Evolutionary conservation across 2,888 invertebrate species (phyloP).

Genomic region (Lasius platythorax): DNA sequence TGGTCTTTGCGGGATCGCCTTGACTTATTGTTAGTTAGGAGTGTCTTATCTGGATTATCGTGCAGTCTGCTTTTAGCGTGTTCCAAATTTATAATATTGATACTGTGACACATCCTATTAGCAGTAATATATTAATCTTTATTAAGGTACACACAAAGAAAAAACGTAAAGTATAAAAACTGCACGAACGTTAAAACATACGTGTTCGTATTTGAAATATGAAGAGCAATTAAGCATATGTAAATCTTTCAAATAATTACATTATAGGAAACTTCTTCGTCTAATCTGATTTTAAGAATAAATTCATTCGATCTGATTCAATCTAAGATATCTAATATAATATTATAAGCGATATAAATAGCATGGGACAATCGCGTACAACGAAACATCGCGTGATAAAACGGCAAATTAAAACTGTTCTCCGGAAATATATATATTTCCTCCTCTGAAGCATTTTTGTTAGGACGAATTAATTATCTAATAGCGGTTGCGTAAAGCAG

Average conservation of each 20-base stretch:
- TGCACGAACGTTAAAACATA: not conserved
- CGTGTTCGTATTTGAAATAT: not conserved
- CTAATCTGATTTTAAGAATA: not conserved
- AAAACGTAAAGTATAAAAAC: not conserved
- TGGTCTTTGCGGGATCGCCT: constrained; percentile 3
- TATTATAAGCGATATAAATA: not conserved
- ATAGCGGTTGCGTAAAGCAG: constrained; percentile 15
- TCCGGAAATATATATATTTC: not conserved
- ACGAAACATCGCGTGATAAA: not conserved
- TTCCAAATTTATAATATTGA: constrained; percentile 7
- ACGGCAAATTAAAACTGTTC: not conserved
- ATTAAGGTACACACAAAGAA: constrained; percentile 4
- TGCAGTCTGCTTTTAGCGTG: not conserved
- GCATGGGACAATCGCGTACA: not conserved
- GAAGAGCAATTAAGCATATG: not conserved
- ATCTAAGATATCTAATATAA: not conserved
- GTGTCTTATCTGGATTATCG: constrained; percentile 19
- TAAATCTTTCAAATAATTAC: not conserved
- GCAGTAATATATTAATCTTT: not conserved
- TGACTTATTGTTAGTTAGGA: not conserved
- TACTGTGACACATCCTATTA: not conserved
- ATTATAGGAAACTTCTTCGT: not conserved
- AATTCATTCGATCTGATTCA: not conserved
- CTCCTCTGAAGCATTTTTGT: not conserved
- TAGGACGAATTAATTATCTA: constrained; percentile 17